phyloP scores from a whole-genome alignment of 2,797 vertebrate genomes.

The Poecile montanus region DNA sequence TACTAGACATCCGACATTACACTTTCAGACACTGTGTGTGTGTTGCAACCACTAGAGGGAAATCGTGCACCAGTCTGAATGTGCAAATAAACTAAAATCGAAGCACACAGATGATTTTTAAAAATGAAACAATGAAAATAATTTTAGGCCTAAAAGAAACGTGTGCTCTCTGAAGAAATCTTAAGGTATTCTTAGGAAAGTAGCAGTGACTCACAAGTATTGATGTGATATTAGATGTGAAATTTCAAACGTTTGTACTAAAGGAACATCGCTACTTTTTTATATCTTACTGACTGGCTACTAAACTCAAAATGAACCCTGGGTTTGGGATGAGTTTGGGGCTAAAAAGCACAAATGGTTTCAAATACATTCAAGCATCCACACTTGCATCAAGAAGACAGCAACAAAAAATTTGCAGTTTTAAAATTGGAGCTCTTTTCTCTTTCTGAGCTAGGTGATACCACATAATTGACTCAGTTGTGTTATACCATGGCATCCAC shows the following conservation, averaged over 20 bases:
- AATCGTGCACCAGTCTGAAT: background rate
- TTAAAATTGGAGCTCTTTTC: background rate
- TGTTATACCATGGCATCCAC: background rate
- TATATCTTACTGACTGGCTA: background rate
- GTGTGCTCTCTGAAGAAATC: background rate
- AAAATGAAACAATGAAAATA: background rate
- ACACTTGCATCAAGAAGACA: accelerated
- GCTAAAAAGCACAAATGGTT: background rate
- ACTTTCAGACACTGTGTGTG: accelerated
- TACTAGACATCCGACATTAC: accelerated
- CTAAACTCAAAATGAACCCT: background rate
- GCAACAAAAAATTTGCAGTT: background rate
- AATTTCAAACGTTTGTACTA: background rate
- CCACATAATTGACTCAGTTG: background rate
- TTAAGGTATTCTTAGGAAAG: background rate
- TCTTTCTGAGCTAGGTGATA: background rate
- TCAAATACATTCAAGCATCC: background rate
- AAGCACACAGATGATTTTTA: accelerated
- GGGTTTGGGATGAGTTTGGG: background rate
- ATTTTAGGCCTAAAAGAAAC: background rate
- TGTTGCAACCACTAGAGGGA: constrained; percentile 19
- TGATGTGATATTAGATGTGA: background rate
- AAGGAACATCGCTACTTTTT: background rate
- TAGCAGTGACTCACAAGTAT: background rate
- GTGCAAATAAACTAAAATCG: accelerated